phyloP scores from a whole-genome alignment of 2,797 vertebrate species.

The Brachyalestes nurse region DNA sequence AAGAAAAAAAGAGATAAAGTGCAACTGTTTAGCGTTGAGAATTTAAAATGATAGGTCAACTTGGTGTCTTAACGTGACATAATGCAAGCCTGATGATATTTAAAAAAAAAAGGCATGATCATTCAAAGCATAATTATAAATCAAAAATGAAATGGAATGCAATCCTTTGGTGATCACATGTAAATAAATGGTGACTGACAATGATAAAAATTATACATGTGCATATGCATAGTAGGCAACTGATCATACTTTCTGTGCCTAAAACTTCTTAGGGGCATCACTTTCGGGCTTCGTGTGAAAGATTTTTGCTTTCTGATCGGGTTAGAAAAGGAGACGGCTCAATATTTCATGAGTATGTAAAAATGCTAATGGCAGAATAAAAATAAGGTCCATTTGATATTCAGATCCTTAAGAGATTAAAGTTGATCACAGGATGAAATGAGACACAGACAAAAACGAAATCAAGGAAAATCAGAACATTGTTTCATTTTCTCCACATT shows the following conservation, averaged over 20 bases:
- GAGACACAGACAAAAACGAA: not conserved
- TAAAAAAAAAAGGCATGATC: constrained; percentile 23
- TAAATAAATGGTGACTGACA: constrained; percentile 54
- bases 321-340: constrained; percentile 17
- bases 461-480: constrained; percentile 2
- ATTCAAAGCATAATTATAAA: constrained; percentile 43
- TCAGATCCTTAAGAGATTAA: constrained; percentile 35
- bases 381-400: constrained; percentile 37
- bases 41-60: constrained; percentile 65
- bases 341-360: constrained; percentile 12
- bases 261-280: constrained; percentile 59
- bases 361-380: constrained; percentile 22
- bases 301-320: not conserved
- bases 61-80: constrained; percentile 61
- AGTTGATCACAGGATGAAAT: constrained; percentile 7
- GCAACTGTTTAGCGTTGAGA: constrained; percentile 74
- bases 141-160: constrained; percentile 73
- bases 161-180: constrained; percentile 62
- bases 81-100: constrained; percentile 60
- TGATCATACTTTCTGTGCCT: constrained; percentile 40
- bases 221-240: constrained; percentile 66
- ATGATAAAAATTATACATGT: constrained; percentile 54
- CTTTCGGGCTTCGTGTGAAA: constrained; percentile 11
- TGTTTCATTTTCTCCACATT: not conserved
- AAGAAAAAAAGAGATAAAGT: constrained; percentile 73